Conservation (phyloP, 2,888 invertebrate species). For the Lampropteryx suffumata region DNA sequence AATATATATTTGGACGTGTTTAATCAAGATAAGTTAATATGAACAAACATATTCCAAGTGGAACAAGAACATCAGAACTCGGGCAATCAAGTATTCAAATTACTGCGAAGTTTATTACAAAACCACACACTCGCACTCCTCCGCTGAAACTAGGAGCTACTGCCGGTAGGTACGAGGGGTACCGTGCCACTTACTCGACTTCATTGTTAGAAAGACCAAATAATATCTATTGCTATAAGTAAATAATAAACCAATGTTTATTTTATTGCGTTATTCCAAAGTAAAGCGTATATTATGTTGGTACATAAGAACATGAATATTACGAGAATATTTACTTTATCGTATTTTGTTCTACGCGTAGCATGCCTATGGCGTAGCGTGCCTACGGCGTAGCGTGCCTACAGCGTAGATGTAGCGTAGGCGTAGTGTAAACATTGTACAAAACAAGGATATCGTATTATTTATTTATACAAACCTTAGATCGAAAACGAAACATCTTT, state of each 20-base stretch:
- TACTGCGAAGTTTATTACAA: constrained; percentile 24
- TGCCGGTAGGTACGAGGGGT: too few species aligned
- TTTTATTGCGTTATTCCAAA: too few species aligned
- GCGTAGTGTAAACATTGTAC: constrained; percentile 1
- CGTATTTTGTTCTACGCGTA: too few species aligned
- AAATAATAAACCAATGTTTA: too few species aligned
- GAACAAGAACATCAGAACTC: constrained; percentile 21
- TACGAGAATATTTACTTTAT: too few species aligned
- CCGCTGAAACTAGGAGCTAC: not conserved
- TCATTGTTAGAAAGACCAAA: too few species aligned
- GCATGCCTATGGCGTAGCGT: too few species aligned
- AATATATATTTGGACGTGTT: too few species aligned
- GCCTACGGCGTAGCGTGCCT: not conserved
- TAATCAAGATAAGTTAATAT: not conserved
- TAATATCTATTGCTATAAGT: too few species aligned
- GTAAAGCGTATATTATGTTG: too few species aligned
- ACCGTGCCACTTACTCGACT: too few species aligned
- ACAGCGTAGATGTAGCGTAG: not conserved
- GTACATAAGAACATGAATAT: too few species aligned
- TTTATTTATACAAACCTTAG: not conserved
- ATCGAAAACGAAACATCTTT: not conserved
- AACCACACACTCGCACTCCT: constrained; percentile 18
- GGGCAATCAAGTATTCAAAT: constrained; percentile 28
- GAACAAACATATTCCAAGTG: constrained; percentile 8
- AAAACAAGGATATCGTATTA: not conserved